phyloP scores from a whole-genome alignment of 53 echinoderm and acorn worm species.

The Glandiceps talaboti region DNA sequence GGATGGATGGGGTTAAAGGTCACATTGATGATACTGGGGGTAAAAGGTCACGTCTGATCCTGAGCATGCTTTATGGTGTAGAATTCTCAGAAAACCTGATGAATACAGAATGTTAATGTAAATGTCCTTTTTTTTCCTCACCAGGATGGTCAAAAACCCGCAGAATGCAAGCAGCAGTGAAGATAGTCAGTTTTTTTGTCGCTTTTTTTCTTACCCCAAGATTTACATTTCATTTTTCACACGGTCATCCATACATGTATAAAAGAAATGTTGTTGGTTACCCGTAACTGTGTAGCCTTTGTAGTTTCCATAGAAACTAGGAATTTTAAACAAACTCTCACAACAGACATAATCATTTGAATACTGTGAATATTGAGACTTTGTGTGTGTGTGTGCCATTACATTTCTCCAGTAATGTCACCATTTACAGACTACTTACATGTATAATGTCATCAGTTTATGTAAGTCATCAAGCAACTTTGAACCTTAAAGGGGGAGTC shows the following conservation, averaged over 20 bases:
- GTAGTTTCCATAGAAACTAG: not conserved
- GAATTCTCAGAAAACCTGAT: too few relatives aligned
- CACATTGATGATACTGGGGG: too few relatives aligned
- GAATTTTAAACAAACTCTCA: too few relatives aligned
- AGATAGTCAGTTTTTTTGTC: slow-evolving; percentile 4
- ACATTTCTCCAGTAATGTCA: not conserved
- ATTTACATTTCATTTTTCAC: slow-evolving; percentile 1
- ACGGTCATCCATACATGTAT: not conserved
- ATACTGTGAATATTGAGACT: not conserved
- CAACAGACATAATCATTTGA: too few relatives aligned
- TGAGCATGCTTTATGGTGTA: too few relatives aligned
- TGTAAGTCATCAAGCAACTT: not conserved
- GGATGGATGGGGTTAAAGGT: too few relatives aligned
- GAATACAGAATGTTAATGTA: too few relatives aligned
- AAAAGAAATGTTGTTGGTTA: not conserved
- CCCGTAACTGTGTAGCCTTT: not conserved
- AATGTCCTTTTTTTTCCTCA: too few relatives aligned
- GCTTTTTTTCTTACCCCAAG: not conserved
- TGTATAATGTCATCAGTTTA: too few relatives aligned
- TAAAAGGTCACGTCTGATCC: too few relatives aligned
- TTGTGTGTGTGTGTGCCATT: not conserved
- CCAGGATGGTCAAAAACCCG: slow-evolving; percentile 53
- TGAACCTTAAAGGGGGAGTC: not conserved
- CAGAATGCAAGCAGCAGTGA: slow-evolving; percentile 68
- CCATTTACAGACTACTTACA: not conserved